These are phyloP conservation scores for Nycteola revayana DNA, from an alignment of 2,888 invertebrate genomes.

Conservation along the genomic window DNA sequence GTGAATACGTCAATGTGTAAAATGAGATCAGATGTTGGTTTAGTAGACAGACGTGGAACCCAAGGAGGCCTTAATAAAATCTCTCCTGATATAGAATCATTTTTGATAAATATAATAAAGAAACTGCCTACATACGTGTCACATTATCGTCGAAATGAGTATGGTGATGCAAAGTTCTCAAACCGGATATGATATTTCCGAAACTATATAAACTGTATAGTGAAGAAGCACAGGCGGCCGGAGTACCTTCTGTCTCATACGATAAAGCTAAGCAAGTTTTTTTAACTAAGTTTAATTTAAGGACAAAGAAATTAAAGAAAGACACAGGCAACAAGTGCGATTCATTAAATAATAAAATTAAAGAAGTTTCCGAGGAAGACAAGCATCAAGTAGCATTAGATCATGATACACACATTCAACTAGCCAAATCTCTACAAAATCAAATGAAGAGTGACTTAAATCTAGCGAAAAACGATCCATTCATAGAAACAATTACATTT, in stretches of 20 bases:
- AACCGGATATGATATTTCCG: conserved; percentile 14
- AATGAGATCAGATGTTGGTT: conserved; percentile 8
- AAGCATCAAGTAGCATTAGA: not conserved
- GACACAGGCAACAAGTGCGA: conserved; percentile 4
- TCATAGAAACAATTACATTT: conserved; percentile 10
- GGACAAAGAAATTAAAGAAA: conserved; percentile 3
- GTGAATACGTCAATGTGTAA: conserved; percentile 9
- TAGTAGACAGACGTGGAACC: conserved; percentile 9
- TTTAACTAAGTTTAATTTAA: conserved; percentile 4
- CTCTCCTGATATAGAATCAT: conserved; percentile 9
- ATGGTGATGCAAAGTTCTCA: conserved; percentile 7
- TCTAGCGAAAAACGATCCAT: conserved; percentile 8
- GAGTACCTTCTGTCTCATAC: conserved; percentile 2
- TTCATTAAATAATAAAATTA: conserved; percentile 2
- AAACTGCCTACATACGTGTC: conserved; percentile 14
- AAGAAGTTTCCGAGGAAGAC: conserved; percentile 7
- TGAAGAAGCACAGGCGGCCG: conserved; percentile 6
- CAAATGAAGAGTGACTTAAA: conserved; percentile 8
- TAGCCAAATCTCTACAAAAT: conserved; percentile 6
- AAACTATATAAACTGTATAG: conserved; percentile 11
- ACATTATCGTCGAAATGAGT: conserved; percentile 9
- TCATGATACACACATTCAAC: conserved; percentile 6
- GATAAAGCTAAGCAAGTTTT: conserved; percentile 3
- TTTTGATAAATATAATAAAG: conserved; percentile 10
- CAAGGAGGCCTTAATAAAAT: conserved; percentile 12